These are phyloP conservation scores for Poeciliopsis gracilis DNA, from an alignment of 2,797 vertebrate genomes.

Conservation along the genomic window DNA sequence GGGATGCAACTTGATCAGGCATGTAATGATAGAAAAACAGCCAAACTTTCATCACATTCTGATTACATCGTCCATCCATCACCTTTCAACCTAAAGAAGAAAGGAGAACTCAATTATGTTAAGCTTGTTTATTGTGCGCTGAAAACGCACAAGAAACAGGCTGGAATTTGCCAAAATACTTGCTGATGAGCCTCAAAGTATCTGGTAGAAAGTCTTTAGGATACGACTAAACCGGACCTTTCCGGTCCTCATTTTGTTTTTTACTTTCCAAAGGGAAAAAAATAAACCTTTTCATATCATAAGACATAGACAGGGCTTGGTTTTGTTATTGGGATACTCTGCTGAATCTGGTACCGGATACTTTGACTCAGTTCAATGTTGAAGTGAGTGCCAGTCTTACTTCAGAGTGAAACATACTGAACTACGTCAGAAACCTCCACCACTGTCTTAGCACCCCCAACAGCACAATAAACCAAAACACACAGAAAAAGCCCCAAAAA, in stretches of 20 bases:
- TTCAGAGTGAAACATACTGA: neutral
- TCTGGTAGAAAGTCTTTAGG: no score
- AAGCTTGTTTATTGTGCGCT: no score
- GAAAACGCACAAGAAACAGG: no score
- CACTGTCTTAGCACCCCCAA: neutral
- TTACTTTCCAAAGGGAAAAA: no score
- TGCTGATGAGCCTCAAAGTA: no score
- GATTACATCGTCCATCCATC: neutral
- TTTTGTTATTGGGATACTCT: neutral
- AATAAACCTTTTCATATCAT: no score
- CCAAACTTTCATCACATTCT: neutral
- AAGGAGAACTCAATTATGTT: no score
- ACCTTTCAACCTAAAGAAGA: no score
- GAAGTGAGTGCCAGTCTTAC: neutral
- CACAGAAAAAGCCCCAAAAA: neutral
- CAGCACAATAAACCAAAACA: neutral
- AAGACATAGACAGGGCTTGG: neutral
- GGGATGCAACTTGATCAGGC: neutral
- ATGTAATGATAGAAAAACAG: neutral
- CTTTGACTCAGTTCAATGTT: neutral
- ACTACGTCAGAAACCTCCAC: neutral
- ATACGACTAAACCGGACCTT: no score
- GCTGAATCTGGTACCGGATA: neutral
- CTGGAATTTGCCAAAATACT: no score
- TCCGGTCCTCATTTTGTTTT: no score